phyloP scores from a whole-genome alignment of 2,113 vertebrate genomes.

The Tychaedon coryphoeus region DNA sequence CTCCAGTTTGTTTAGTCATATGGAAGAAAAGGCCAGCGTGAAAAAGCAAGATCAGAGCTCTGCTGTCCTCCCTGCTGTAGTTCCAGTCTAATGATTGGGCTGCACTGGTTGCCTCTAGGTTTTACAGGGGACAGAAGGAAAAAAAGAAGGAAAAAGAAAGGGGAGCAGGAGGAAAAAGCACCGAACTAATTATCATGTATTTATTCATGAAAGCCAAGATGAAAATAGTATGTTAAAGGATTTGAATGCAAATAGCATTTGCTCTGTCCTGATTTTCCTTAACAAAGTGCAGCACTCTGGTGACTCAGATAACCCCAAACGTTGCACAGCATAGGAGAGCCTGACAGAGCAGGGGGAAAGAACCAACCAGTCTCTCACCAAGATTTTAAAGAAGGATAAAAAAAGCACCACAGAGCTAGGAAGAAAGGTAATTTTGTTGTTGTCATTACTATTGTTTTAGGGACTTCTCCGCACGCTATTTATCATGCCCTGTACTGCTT shows the following conservation, averaged over 20 bases:
- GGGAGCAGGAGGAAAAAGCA: background rate
- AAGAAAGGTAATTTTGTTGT: background rate
- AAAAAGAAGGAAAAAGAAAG: background rate
- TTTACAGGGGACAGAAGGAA: background rate
- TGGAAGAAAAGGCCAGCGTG: background rate
- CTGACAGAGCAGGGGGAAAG: background rate
- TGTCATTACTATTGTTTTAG: background rate
- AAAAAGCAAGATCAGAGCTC: background rate
- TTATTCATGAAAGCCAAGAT: conserved; percentile 8
- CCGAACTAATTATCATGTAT: background rate
- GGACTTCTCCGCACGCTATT: background rate
- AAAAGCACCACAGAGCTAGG: background rate
- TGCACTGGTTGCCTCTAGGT: background rate
- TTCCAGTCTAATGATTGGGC: background rate
- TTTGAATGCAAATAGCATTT: background rate
- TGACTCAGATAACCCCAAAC: background rate
- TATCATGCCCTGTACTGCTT: background rate
- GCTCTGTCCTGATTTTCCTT: background rate
- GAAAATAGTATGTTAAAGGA: background rate
- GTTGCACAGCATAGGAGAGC: background rate
- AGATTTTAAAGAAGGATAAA: background rate
- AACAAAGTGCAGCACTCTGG: background rate
- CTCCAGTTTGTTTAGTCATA: background rate
- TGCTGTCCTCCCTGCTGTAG: background rate
- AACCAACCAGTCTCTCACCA: background rate